A percentile compares a stretch with the other conserved stretches of the same genome.
These are phyloP conservation scores for Tamandua tetradactyla DNA, from an alignment of 2,797 vertebrate genomes.

Conservation along the genomic window DNA sequence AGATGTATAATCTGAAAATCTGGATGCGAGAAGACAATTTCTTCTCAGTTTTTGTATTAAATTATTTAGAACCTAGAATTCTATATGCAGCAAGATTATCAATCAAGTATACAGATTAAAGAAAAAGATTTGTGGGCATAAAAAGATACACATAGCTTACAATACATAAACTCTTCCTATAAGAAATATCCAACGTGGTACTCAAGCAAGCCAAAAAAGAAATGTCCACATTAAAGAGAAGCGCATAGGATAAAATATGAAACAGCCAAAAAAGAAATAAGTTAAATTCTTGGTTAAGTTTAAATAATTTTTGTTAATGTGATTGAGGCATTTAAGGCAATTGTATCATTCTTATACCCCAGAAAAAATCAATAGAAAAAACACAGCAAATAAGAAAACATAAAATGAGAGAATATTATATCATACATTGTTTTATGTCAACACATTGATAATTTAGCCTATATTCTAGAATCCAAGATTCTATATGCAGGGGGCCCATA, in stretches of 20 bases:
- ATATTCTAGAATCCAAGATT: not conserved
- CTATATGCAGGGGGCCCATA: not conserved
- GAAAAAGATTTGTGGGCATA: not conserved
- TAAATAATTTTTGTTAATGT: not conserved
- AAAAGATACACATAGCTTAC: not conserved
- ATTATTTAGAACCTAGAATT: constrained; percentile 33
- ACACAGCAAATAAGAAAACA: not conserved
- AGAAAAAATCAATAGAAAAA: constrained; percentile 28
- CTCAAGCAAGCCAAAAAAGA: not conserved
- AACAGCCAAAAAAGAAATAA: not conserved
- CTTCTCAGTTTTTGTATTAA: constrained; percentile 9
- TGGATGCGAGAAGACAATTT: constrained; percentile 5
- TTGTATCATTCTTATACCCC: not conserved
- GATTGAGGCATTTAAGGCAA: not conserved
- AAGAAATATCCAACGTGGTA: not conserved
- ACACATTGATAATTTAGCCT: not conserved
- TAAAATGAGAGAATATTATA: not conserved
- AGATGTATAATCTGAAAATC: not conserved
- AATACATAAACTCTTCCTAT: not conserved
- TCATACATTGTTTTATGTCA: not conserved
- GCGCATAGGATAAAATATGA: not conserved
- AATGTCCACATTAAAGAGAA: not conserved
- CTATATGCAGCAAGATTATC: not conserved
- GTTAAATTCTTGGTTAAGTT: not conserved
- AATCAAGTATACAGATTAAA: not conserved